These are phyloP conservation scores for Drosophila melanocephala DNA, from an alignment of 2,888 invertebrate genomes.

Conservation along the genomic window DNA sequence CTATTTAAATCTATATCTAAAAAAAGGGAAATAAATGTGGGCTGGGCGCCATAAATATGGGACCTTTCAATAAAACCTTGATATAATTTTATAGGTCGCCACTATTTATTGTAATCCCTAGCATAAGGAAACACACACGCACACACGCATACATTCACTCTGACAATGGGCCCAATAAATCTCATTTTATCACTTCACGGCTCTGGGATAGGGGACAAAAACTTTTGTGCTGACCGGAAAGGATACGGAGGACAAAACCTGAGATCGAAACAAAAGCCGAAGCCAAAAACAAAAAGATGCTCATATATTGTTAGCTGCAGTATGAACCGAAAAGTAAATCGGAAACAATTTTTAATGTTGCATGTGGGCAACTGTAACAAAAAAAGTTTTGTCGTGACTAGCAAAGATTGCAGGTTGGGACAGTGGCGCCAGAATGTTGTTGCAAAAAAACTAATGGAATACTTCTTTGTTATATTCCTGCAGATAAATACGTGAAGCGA, in stretches of 20 bases:
- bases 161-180: conserved; percentile 69
- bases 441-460: conserved; percentile 41
- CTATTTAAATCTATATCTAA: conserved; percentile 1
- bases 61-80: conserved; percentile 64
- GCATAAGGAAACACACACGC: conserved; percentile 7
- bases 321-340: conserved; percentile 7
- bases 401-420: neutral
- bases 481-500: conserved; percentile 85
- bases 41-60: conserved; percentile 47
- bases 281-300: conserved; percentile 43
- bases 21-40: conserved; percentile 56
- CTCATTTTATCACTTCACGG: conserved; percentile 74
- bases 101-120: conserved; percentile 58
- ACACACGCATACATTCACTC: conserved; percentile 4
- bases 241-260: conserved; percentile 26
- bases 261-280: conserved; percentile 34
- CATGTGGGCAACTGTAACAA: neutral
- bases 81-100: conserved; percentile 51
- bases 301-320: conserved; percentile 62
- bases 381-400: conserved; percentile 32
- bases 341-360: conserved; percentile 49
- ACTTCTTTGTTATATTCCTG: conserved; percentile 1
- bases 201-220: conserved; percentile 51
- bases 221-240: conserved; percentile 38
- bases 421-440: conserved; percentile 17